Evolutionary conservation across 2,797 vertebrate species (phyloP).

Genomic region (Numenius phaeopus): DNA sequence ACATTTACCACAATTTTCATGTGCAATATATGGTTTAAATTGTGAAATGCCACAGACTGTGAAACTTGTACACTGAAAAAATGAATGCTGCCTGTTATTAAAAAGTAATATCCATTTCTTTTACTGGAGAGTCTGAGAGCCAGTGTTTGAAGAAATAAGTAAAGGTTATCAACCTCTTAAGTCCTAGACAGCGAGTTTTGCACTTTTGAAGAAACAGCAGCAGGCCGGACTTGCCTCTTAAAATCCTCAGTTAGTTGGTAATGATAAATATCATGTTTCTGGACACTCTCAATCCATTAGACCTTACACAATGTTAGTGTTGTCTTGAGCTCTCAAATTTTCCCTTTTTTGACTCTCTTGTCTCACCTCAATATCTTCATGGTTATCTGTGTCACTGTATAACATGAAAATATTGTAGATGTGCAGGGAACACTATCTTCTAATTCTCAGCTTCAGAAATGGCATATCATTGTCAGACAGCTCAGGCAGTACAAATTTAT

Average conservation of each 20-base stretch:
- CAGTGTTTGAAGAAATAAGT: neutral
- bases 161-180: neutral
- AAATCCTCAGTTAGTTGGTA: neutral
- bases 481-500: conserved; percentile 39
- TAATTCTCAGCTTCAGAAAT: conserved; percentile 57
- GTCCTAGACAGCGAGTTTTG: neutral
- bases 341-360: neutral
- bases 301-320: neutral
- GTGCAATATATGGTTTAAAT: neutral
- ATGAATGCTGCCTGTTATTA: neutral
- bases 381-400: neutral
- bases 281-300: neutral
- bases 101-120: neutral
- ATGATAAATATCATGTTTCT: neutral
- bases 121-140: neutral
- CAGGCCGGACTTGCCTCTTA: neutral
- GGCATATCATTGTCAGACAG: neutral
- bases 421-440: neutral
- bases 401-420: neutral
- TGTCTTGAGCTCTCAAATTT: neutral
- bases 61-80: neutral
- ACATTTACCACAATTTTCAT: neutral
- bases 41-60: neutral
- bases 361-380: neutral
- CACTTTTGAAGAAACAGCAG: neutral